Evolutionary conservation across 2,888 invertebrate genomes (phyloP).

Genomic region (Epiblema foenella): DNA sequence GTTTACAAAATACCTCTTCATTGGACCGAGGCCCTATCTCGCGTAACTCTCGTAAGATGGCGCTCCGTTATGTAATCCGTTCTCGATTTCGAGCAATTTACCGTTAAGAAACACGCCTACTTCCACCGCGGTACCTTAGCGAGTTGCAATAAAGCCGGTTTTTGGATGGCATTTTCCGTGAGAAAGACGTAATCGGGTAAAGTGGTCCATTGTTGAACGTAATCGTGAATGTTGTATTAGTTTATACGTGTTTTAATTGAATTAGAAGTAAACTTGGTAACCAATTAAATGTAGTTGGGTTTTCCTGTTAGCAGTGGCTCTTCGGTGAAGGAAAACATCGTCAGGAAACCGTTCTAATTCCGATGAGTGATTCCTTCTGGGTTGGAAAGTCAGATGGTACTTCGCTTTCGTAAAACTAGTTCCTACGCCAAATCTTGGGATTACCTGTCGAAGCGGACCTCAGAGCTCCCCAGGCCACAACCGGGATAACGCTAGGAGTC

Average conservation of each 20-base stretch:
- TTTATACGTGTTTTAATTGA: not conserved
- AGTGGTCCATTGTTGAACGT: constrained; percentile 14
- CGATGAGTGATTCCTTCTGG: too few species aligned
- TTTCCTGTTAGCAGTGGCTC: too few species aligned
- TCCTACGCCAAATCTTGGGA: too few species aligned
- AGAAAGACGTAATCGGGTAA: constrained; percentile 19
- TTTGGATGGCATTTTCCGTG: not conserved
- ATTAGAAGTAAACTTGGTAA: not conserved
- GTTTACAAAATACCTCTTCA: not conserved
- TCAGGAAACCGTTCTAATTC: too few species aligned
- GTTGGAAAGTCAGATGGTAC: too few species aligned
- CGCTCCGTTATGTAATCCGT: constrained; percentile 10
- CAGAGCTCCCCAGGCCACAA: too few species aligned
- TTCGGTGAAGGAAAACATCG: too few species aligned
- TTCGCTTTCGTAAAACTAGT: too few species aligned
- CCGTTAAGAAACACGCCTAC: constrained; percentile 4
- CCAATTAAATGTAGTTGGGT: not conserved
- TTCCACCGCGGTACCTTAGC: not conserved
- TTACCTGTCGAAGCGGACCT: too few species aligned
- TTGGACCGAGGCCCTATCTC: not conserved
- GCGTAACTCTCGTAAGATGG: constrained; percentile 14
- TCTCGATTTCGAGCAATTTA: constrained; percentile 26
- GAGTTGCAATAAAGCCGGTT: not conserved
- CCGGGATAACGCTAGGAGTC: too few species aligned
- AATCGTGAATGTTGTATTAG: not conserved